A percentile compares a stretch with the other conserved stretches of the same genome.
Evolutionary conservation across 2,888 invertebrate genomes (phyloP).

Genomic region (Heliconius aoede): DNA sequence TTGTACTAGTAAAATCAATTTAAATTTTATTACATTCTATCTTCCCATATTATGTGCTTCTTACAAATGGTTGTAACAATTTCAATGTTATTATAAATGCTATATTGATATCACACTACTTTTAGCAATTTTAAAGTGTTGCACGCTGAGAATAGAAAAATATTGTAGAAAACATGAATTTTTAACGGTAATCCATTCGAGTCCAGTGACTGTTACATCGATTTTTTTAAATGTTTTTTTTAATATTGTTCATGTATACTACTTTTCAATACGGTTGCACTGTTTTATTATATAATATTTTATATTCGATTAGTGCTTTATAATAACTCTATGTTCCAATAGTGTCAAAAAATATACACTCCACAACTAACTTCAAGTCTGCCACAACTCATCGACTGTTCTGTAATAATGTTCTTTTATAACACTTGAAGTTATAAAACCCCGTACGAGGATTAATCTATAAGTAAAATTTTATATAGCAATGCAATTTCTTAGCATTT

Average conservation of each 20-base stretch:
- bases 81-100: background rate
- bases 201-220: too few relatives aligned
- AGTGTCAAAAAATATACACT: too few relatives aligned
- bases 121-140: constrained; percentile 1
- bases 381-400: too few relatives aligned
- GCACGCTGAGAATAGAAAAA: too few relatives aligned
- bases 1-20: background rate
- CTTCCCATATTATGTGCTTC: background rate
- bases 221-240: too few relatives aligned
- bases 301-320: background rate
- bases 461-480: background rate
- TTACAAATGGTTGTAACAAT: background rate
- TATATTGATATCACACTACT: background rate
- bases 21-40: background rate
- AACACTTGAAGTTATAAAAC: background rate
- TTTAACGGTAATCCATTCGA: too few relatives aligned
- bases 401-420: too few relatives aligned
- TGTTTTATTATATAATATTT: background rate
- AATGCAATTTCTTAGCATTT: constrained; percentile 5
- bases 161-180: too few relatives aligned
- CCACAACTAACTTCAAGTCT: too few relatives aligned
- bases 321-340: too few relatives aligned
- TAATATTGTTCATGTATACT: background rate
- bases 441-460: background rate
- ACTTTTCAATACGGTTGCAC: background rate